These are phyloP conservation scores for Amphilophus citrinellus DNA, from an alignment of 2,113 vertebrate genomes.

Conservation along the genomic window DNA sequence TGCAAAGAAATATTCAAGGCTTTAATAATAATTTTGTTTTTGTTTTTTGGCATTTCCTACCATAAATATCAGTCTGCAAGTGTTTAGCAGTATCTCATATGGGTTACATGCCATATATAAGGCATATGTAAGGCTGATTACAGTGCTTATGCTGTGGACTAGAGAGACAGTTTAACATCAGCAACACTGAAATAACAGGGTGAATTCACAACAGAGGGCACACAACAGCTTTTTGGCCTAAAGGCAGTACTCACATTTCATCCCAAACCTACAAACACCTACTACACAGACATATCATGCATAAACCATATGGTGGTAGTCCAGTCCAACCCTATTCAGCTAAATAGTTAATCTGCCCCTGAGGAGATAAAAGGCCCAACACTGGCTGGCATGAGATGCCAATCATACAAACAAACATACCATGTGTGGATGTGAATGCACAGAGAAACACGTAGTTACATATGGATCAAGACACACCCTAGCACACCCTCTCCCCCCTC, in stretches of 20 bases:
- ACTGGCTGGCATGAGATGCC: slow-evolving; percentile 37
- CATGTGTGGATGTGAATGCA: slow-evolving; percentile 9
- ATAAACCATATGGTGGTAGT: slow-evolving; percentile 62
- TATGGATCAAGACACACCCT: slow-evolving; percentile 11
- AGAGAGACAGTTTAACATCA: too few species aligned
- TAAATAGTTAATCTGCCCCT: slow-evolving; percentile 60
- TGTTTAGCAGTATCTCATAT: too few species aligned
- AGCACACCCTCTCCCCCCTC: neutral
- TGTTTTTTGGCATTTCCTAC: too few species aligned
- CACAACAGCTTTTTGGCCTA: slow-evolving; percentile 48
- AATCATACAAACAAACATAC: slow-evolving; percentile 35
- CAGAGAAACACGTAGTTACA: slow-evolving; percentile 5
- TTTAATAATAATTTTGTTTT: too few species aligned
- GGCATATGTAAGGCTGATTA: too few species aligned
- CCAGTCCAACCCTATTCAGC: slow-evolving; percentile 45
- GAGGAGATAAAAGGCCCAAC: slow-evolving; percentile 16
- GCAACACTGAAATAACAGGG: neutral
- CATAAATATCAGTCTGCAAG: too few species aligned
- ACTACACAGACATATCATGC: slow-evolving; percentile 14
- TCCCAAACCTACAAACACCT: slow-evolving; percentile 47
- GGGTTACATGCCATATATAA: too few species aligned
- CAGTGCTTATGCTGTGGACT: too few species aligned
- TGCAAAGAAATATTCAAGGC: too few species aligned
- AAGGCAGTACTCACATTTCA: slow-evolving; percentile 18
- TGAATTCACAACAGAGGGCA: slow-evolving; percentile 10